Evolutionary conservation across 2,888 invertebrate species (phyloP).

Genomic region (Ctenicera cuprea): DNA sequence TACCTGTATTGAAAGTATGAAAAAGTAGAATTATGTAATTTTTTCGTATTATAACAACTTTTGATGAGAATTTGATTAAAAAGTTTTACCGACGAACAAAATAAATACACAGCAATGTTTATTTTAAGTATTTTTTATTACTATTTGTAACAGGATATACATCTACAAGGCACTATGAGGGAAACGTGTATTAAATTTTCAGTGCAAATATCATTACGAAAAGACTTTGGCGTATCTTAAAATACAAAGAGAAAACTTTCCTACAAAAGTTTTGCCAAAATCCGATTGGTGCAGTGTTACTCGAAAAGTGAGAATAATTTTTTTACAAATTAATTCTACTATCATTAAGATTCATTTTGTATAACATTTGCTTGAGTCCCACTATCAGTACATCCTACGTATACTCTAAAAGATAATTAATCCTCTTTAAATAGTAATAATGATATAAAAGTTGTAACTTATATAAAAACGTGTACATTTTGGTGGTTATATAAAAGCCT

Average conservation of each 20-base stretch:
- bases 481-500: slow-evolving; percentile 40
- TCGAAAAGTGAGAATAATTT: slow-evolving; percentile 16
- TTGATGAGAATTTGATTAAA: too few relatives aligned
- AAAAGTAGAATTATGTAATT: too few relatives aligned
- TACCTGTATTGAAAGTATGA: too few relatives aligned
- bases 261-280: slow-evolving; percentile 34
- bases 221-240: slow-evolving; percentile 34
- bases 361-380: slow-evolving; percentile 40
- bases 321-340: slow-evolving; percentile 9
- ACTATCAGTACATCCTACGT: slow-evolving; percentile 30
- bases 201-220: slow-evolving; percentile 48
- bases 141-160: slow-evolving; percentile 44
- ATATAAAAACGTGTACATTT: slow-evolving; percentile 43
- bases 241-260: slow-evolving; percentile 25
- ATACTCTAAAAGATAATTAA: slow-evolving; percentile 20
- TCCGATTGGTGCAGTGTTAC: slow-evolving; percentile 41
- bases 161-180: slow-evolving; percentile 60
- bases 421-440: slow-evolving; percentile 22
- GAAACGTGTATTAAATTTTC: slow-evolving; percentile 47
- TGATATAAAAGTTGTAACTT: slow-evolving; percentile 38
- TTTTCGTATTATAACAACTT: too few relatives aligned
- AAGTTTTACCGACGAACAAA: too few relatives aligned
- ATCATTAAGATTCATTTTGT: slow-evolving; percentile 10
- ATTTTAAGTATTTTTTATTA: slow-evolving; percentile 37
- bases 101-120: background rate